Percentiles rank a stretch among this genome's conserved stretches.
These are phyloP conservation scores for Neoscelio sp. DNA, from an alignment of 2,888 invertebrate genomes.

Conservation along the genomic window DNA sequence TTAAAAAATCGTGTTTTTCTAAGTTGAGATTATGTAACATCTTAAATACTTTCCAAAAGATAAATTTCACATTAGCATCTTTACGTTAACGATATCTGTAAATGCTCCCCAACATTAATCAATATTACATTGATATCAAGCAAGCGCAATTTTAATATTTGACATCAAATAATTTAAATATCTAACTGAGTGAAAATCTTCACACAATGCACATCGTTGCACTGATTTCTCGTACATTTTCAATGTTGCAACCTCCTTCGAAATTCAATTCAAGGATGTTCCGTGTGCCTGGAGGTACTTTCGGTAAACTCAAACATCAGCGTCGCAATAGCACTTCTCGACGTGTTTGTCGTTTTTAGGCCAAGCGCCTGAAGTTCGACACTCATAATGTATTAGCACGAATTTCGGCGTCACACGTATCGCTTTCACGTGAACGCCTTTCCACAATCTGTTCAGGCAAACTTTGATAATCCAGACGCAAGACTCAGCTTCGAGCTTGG, in stretches of 20 bases:
- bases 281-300: slow-evolving; percentile 30
- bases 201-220: slow-evolving; percentile 10
- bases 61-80: too few relatives aligned
- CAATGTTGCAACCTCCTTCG: slow-evolving; percentile 39
- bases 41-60: too few relatives aligned
- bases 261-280: slow-evolving; percentile 46
- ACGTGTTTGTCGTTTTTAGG: slow-evolving; percentile 42
- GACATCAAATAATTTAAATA: too few relatives aligned
- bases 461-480: slow-evolving; percentile 37
- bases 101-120: not conserved
- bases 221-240: slow-evolving; percentile 27
- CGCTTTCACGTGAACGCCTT: slow-evolving; percentile 33
- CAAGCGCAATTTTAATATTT: not conserved
- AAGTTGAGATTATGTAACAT: too few relatives aligned
- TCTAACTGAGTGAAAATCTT: slow-evolving; percentile 1
- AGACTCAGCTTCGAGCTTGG: not conserved
- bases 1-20: too few relatives aligned
- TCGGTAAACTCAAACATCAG: slow-evolving; percentile 36
- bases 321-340: slow-evolving; percentile 28
- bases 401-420: slow-evolving; percentile 32
- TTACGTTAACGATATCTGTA: too few relatives aligned
- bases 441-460: slow-evolving; percentile 25
- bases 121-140: not conserved
- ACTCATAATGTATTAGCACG: slow-evolving; percentile 45
- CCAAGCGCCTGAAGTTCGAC: slow-evolving; percentile 33